phyloP scores from a whole-genome alignment of 2,113 vertebrate species.

The Mormyrus iriodes region DNA sequence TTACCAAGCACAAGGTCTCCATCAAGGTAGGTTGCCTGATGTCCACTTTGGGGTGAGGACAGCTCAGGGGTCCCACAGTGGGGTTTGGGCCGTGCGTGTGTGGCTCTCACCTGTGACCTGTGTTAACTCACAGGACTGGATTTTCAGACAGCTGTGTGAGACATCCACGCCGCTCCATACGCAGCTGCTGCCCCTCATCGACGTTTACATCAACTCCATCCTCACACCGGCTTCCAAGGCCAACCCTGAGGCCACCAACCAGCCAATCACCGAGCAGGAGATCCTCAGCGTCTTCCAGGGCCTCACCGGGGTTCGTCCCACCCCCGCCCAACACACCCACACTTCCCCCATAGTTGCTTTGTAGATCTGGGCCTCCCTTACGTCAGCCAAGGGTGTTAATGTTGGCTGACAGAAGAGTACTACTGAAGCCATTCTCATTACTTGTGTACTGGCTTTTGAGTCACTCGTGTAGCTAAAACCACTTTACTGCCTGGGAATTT shows the following conservation, averaged over 20 bases:
- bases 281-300: slow-evolving; percentile 87
- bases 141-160: slow-evolving; percentile 92
- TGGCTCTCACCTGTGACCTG: neutral
- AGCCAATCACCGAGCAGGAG: slow-evolving; percentile 94
- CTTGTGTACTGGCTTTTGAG: neutral
- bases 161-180: slow-evolving; percentile 88
- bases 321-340: neutral
- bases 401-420: neutral
- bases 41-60: neutral
- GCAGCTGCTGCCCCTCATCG: slow-evolving; percentile 88
- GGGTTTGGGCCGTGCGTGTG: neutral
- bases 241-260: slow-evolving; percentile 95
- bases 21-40: slow-evolving; percentile 75
- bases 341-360: neutral
- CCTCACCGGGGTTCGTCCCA: slow-evolving; percentile 66
- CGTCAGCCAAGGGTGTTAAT: neutral
- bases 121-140: slow-evolving; percentile 77
- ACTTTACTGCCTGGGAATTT: neutral
- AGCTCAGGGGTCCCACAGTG: neutral
- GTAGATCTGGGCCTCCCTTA: neutral
- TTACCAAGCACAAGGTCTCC: slow-evolving; percentile 98
- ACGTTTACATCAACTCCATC: slow-evolving; percentile 94
- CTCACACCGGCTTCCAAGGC: slow-evolving; percentile 95
- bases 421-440: neutral
- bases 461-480: neutral